A percentile compares a stretch with the other conserved stretches of the same genome.
Conservation (phyloP, 1,140 invertebrate species). For the Formica selysi region DNA sequence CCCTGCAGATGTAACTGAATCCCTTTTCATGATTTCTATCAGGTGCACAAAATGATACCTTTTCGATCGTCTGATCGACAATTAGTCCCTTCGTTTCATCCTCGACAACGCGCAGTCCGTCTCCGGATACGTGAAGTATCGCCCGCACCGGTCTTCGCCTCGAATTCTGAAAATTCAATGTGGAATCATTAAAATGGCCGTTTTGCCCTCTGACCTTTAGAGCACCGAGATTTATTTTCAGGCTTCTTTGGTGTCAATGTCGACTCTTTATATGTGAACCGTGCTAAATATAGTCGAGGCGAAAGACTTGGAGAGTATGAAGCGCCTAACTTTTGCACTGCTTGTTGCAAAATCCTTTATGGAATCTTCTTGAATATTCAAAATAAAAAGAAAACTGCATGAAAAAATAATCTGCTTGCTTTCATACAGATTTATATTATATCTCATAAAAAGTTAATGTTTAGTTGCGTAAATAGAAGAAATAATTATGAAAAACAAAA, state of each 20-base stretch:
- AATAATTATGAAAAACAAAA: neutral
- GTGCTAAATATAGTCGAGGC: constrained; percentile 48
- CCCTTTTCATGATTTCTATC: constrained; percentile 99
- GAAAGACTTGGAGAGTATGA: constrained; percentile 36
- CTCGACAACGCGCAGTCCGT: constrained; percentile 98
- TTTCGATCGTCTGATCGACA: constrained; percentile 99
- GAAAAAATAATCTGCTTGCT: neutral
- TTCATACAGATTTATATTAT: neutral
- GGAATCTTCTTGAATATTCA: constrained; percentile 1
- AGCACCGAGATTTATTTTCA: constrained; percentile 42
- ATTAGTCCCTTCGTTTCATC: constrained; percentile 99
- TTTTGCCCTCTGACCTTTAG: constrained; percentile 45
- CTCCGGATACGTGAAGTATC: constrained; percentile 98
- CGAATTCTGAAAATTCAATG: constrained; percentile 90
- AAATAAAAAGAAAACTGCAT: neutral
- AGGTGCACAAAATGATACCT: constrained; percentile 99
- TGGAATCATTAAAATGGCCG: constrained; percentile 9
- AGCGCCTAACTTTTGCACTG: constrained; percentile 3
- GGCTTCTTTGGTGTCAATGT: constrained; percentile 49
- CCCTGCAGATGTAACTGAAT: constrained; percentile 97
- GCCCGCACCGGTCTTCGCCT: constrained; percentile 95
- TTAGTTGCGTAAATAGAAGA: neutral
- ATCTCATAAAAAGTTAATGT: neutral
- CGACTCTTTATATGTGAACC: constrained; percentile 29
- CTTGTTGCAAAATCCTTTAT: constrained; percentile 14